Percentiles rank a stretch among this genome's conserved stretches.
Conservation (phyloP, 2,113 vertebrate species). For the Synchiropus splendidus region DNA sequence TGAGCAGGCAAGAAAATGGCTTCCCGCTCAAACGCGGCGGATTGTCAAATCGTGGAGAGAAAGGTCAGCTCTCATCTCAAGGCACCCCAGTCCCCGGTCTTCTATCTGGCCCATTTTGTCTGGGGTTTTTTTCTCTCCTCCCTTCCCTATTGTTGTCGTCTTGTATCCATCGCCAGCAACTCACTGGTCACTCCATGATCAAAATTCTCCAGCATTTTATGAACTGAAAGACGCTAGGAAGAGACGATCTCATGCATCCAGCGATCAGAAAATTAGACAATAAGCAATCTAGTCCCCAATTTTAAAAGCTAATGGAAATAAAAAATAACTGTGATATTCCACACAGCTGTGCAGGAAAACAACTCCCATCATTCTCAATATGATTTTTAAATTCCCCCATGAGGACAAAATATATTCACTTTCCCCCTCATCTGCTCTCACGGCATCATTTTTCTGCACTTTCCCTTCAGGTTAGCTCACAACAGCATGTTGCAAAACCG, state of each 20-base stretch:
- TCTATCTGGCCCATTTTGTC: conserved; percentile 12
- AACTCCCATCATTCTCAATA: conserved; percentile 29
- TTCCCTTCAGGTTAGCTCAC: conserved; percentile 45
- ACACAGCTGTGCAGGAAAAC: conserved; percentile 43
- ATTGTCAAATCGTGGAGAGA: conserved; percentile 47
- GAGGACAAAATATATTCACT: conserved; percentile 50
- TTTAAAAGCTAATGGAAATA: conserved; percentile 46
- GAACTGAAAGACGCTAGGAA: conserved; percentile 64
- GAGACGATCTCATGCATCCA: conserved; percentile 63
- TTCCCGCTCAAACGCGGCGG: conserved; percentile 61
- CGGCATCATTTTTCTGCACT: conserved; percentile 63
- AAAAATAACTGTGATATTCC: conserved; percentile 45
- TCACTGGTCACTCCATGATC: no score
- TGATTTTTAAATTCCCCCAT: conserved; percentile 45
- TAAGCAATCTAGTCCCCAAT: conserved; percentile 47
- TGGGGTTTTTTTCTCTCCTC: conserved; percentile 5
- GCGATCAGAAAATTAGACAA: conserved; percentile 67
- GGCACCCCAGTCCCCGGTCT: conserved; percentile 14
- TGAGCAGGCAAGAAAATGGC: conserved; percentile 68
- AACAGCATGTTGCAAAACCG: conserved; percentile 51
- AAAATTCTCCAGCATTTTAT: conserved; percentile 55
- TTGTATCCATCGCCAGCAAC: conserved; percentile 31
- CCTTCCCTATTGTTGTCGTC: conserved; percentile 34
- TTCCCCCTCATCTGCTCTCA: conserved; percentile 36
- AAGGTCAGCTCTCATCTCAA: conserved; percentile 61